A percentile compares a stretch with the other conserved stretches of the same genome.
These are phyloP conservation scores for Daphoenositta chrysoptera DNA, from an alignment of 2,113 vertebrate species.

Conservation along the genomic window DNA sequence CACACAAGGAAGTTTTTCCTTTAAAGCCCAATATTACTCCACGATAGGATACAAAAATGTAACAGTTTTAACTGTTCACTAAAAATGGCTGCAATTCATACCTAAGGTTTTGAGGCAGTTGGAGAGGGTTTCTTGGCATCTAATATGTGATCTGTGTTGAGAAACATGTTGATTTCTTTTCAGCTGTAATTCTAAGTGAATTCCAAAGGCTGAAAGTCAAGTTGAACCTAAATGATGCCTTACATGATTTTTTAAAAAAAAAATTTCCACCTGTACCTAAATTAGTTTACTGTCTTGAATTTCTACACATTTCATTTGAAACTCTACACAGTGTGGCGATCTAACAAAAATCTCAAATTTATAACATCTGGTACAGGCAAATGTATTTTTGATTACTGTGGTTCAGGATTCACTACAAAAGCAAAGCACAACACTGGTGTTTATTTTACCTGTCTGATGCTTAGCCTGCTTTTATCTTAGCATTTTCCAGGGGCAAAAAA, in stretches of 20 bases:
- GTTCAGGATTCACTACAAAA: neutral
- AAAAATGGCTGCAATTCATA: neutral
- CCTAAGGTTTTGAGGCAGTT: neutral
- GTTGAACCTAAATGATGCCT: neutral
- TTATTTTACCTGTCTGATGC: neutral
- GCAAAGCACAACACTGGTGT: neutral
- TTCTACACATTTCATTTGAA: neutral
- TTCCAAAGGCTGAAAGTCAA: neutral
- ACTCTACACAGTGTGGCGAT: neutral
- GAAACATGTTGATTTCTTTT: neutral
- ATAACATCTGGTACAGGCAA: neutral
- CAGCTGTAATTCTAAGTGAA: neutral
- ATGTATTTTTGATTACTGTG: neutral
- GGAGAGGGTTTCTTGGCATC: neutral
- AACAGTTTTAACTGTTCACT: neutral
- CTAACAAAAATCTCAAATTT: neutral
- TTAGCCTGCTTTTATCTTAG: neutral
- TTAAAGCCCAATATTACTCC: neutral
- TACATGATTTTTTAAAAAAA: neutral
- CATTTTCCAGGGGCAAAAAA: neutral
- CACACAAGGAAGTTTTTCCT: neutral
- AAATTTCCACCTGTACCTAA: neutral
- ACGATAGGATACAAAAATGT: neutral
- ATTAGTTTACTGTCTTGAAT: neutral
- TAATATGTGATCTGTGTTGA: neutral